Base-by-base conservation (phyloP, 2,113 vertebrate species). In the Nansenia antarctica region DNA sequence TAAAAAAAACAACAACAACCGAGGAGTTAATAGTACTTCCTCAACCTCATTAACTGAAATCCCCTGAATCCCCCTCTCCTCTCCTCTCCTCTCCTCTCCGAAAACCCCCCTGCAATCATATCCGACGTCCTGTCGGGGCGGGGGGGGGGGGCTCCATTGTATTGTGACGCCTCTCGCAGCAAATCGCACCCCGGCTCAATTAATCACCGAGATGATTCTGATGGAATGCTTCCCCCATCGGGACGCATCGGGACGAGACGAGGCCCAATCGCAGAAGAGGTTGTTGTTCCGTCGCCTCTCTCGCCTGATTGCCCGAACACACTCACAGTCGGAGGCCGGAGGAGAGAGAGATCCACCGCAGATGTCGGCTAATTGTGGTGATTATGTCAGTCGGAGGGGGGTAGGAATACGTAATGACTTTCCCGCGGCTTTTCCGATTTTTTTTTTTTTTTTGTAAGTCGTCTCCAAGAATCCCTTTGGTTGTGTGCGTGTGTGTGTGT, bases 281-380 rank as follows among this genome's bases (percentile, higher is more conserved):
- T 15, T 45, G 42, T 18, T 45, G 42, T 45, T 15, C 14, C 42
- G 12, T 18, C n/a, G 42, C 42, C 42, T 15, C 3, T 12, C 12
- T 18, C n/a, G 42, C 12, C 42, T 45, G 42, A n/a, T n/a, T n/a
- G n/a, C n/a, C n/a, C n/a, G n/a, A n/a, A n/a, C n/a, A n/a, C n/a
- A n/a, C 42, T 45, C 12, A 45, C n/a, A 15, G 42, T 12, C 42
- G 14, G 42, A 45, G 12, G 12, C 14, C 12, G n/a, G 42, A 3
- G 42, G 49, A 57, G 29, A 30, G 26, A 82, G 85, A 82, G 86
- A 87, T 82, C 87, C 85, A 86, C 80, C 86, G 88, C 90, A 91
- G 91, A 90, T 92, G 91, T 90, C 90, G 90, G 87, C 83, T 91
- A 91, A 92, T 91, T 91, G 87, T 89, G 89, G 88, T 91, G 87